Percentiles rank a stretch among this genome's conserved stretches.
These are phyloP conservation scores for Sminthurides aquaticus DNA, from an alignment of 2,888 invertebrate genomes.

Conservation along the genomic window DNA sequence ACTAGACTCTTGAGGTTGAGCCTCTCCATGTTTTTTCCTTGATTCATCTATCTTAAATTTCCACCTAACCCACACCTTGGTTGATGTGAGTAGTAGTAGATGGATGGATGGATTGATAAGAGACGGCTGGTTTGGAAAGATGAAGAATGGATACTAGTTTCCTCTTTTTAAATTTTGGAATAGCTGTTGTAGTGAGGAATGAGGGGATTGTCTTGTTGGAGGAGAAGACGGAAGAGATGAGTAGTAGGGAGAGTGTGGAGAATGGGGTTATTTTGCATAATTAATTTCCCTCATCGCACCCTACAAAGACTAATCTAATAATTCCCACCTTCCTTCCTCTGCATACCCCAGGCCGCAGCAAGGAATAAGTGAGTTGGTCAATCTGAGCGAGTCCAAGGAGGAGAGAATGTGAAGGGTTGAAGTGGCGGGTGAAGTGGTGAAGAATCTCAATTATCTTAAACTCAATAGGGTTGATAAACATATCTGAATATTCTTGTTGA, in stretches of 20 bases:
- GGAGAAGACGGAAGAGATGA: too few species aligned
- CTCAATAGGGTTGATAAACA: too few species aligned
- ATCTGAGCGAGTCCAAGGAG: too few species aligned
- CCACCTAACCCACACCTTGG: background rate
- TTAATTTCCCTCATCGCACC: constrained; percentile 8
- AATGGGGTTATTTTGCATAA: constrained; percentile 3
- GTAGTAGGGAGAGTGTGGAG: background rate
- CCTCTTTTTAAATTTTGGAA: too few species aligned
- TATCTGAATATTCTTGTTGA: background rate
- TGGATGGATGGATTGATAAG: background rate
- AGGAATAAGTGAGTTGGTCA: too few species aligned
- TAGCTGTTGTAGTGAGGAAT: background rate
- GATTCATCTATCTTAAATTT: background rate
- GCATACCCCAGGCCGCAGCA: too few species aligned
- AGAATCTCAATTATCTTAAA: background rate
- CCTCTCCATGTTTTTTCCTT: constrained; percentile 10
- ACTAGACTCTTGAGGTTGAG: constrained; percentile 15
- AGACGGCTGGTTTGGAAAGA: too few species aligned
- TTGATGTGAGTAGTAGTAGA: too few species aligned
- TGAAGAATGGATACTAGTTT: too few species aligned
- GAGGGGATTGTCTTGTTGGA: too few species aligned
- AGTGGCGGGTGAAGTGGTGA: too few species aligned
- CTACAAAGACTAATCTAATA: background rate
- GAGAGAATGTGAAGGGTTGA: too few species aligned
- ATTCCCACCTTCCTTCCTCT: constrained; percentile 8